Conservation (phyloP, 23 tunicate species). For the Diplosoma virens region DNA sequence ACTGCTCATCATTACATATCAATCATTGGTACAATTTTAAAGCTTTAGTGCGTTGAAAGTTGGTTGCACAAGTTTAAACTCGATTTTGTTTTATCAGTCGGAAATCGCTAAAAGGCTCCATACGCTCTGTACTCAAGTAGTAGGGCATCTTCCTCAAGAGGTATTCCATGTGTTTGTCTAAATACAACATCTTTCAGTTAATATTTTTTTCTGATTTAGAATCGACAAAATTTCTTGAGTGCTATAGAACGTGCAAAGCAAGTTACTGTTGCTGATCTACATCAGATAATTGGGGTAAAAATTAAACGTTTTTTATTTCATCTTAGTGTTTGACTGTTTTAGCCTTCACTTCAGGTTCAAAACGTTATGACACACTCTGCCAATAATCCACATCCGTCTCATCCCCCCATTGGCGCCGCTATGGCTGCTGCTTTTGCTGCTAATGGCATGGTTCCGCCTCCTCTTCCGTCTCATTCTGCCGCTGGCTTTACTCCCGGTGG, state of each 20-base stretch:
- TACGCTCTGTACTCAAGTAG: slow-evolving; percentile 67
- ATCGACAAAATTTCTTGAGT: slow-evolving; percentile 76
- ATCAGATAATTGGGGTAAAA: slow-evolving; percentile 91
- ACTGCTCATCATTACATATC: too few species aligned
- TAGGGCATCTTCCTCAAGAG: slow-evolving; percentile 88
- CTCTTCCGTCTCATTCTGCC: slow-evolving; percentile 37
- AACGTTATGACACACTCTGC: slow-evolving; percentile 69
- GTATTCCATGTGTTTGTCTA: slow-evolving; percentile 19
- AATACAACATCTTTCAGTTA: background rate
- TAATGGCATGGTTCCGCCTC: slow-evolving; percentile 39
- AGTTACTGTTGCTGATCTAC: slow-evolving; percentile 77
- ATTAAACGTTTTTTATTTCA: too few species aligned
- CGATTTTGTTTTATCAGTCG: slow-evolving; percentile 32
- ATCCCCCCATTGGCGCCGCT: slow-evolving; percentile 40
- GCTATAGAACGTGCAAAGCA: slow-evolving; percentile 98
- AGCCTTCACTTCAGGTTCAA: slow-evolving; percentile 80
- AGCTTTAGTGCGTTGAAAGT: too few species aligned
- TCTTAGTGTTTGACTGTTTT: too few species aligned
- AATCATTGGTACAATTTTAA: too few species aligned
- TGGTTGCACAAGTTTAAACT: background rate
- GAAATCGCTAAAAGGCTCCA: slow-evolving; percentile 87
- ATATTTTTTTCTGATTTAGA: slow-evolving; percentile 33
- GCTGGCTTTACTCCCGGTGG: slow-evolving; percentile 40
- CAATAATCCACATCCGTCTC: slow-evolving; percentile 38
- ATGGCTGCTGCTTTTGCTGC: slow-evolving; percentile 61